A percentile compares a stretch with the other conserved stretches of the same genome.
These are phyloP conservation scores for Tachina fera DNA, from an alignment of 2,888 invertebrate genomes.

Conservation along the genomic window DNA sequence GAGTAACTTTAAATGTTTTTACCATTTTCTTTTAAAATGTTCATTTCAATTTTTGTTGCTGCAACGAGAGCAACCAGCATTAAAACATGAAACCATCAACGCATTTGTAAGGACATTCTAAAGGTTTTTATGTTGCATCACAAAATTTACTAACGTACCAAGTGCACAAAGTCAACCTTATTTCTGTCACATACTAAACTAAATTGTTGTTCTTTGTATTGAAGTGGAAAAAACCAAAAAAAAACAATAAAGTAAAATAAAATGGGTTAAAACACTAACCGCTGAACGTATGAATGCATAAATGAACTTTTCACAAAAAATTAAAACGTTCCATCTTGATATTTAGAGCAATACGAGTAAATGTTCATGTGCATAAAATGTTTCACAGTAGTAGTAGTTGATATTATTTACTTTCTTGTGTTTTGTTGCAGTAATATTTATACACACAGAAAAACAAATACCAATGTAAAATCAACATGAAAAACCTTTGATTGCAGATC, in stretches of 20 bases:
- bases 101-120: conserved; percentile 13
- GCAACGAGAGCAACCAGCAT: conserved; percentile 11
- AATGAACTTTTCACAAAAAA: conserved; percentile 22
- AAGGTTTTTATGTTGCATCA: conserved; percentile 10
- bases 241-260: conserved; percentile 23
- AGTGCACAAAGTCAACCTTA: conserved; percentile 46
- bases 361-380: background rate
- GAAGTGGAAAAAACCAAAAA: background rate
- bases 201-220: conserved; percentile 48
- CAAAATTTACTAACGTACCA: conserved; percentile 1
- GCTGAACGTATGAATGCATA: conserved; percentile 25
- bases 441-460: background rate
- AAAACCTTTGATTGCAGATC: too few relatives aligned
- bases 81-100: conserved; percentile 22
- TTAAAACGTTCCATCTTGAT: conserved; percentile 3
- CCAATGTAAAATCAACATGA: background rate
- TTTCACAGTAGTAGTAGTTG: background rate
- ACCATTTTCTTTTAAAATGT: background rate
- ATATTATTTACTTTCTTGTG: conserved; percentile 23
- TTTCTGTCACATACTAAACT: conserved; percentile 57
- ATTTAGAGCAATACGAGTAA: conserved; percentile 10
- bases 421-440: conserved; percentile 29
- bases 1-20: background rate
- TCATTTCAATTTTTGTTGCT: conserved; percentile 1
- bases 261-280: conserved; percentile 61